phyloP scores from a whole-genome alignment of 2,113 vertebrate species.

The Myodes glareolus region DNA sequence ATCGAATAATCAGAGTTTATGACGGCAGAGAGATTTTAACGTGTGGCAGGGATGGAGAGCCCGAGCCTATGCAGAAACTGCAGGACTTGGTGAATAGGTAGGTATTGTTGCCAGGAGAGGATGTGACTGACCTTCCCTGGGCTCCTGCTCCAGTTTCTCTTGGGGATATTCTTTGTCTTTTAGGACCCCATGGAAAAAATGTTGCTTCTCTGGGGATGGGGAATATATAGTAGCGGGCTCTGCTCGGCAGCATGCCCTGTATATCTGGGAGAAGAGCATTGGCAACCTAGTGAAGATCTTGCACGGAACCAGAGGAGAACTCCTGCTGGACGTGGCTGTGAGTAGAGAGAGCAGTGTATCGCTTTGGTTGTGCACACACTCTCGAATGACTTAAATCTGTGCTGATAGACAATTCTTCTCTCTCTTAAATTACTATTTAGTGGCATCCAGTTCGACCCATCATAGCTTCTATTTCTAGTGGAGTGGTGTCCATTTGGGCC shows the following conservation, averaged over 20 bases:
- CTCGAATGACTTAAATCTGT: not conserved
- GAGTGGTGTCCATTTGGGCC: slow-evolving; percentile 99
- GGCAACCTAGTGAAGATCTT: slow-evolving; percentile 99
- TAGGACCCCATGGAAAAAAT: slow-evolving; percentile 99
- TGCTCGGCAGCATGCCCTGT: slow-evolving; percentile 96
- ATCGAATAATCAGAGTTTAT: slow-evolving; percentile 97
- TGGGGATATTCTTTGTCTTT: not conserved
- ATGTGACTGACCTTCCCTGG: accelerated
- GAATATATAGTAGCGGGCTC: slow-evolving; percentile 99
- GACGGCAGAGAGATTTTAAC: slow-evolving; percentile 98
- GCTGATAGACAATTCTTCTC: slow-evolving; percentile 50
- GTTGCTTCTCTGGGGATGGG: slow-evolving; percentile 98
- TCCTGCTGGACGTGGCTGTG: slow-evolving; percentile 96
- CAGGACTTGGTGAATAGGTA: slow-evolving; percentile 99
- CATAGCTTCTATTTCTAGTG: slow-evolving; percentile 98
- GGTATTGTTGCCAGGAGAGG: not conserved
- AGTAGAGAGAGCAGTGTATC: slow-evolving; percentile 72
- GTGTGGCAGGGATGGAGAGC: slow-evolving; percentile 96
- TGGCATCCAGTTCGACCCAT: slow-evolving; percentile 99
- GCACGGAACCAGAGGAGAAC: slow-evolving; percentile 96
- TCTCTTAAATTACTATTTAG: slow-evolving; percentile 80
- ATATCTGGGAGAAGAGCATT: slow-evolving; percentile 99
- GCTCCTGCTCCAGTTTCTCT: not conserved
- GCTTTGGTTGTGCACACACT: not conserved
- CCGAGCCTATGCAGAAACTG: slow-evolving; percentile 98